Base-by-base conservation (phyloP, 2,888 invertebrate species). In the Alsophila aescularia region DNA sequence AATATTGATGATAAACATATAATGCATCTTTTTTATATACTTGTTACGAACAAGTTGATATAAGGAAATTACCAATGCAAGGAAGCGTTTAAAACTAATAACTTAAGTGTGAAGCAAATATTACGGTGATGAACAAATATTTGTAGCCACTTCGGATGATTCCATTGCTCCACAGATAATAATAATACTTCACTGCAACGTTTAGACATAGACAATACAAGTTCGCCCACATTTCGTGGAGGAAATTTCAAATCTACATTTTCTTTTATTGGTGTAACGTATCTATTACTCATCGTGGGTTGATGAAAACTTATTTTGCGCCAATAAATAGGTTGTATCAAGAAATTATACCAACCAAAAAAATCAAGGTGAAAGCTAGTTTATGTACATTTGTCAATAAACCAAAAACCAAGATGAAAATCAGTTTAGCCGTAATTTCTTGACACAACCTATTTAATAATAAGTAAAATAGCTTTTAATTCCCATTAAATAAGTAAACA, bases 1-100 rank as follows among this genome's bases (percentile, higher is more conserved):
- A 34, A 36, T 44, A 18, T 2, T 41, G 29, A 15, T 40, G 34
- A 44, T 35, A 27, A 40, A 52, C 13, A 29, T 35, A 35, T 18
- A 29, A 41, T 18, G 41, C 35, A 37, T 4, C 8, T 0, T 5
- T 37, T 42, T 42, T 31, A 32, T 42, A 53, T 35, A 4, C 15
- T n/a, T n/a, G 42, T n/a, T 52, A 18, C 13, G 16, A 42, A 29
- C 43, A 32, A 36, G 7, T 34, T 40, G 13, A 37, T 42, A 50
- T 39, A 32, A 44, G 49, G 49, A 50, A 48, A 49, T 54, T 54
- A 14, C 7, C 29, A 44, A 16, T 44, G 37, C 37, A 50, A 55
- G 49, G 44, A 50, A 55, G 49, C 34, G 27, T 39, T 49, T 43
- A 37, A 16, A 34, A 29, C 39, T 37, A 39, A 53, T 42, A 48